phyloP scores from a whole-genome alignment of 2,888 invertebrate genomes.

The Temnothorax rugatulus region DNA sequence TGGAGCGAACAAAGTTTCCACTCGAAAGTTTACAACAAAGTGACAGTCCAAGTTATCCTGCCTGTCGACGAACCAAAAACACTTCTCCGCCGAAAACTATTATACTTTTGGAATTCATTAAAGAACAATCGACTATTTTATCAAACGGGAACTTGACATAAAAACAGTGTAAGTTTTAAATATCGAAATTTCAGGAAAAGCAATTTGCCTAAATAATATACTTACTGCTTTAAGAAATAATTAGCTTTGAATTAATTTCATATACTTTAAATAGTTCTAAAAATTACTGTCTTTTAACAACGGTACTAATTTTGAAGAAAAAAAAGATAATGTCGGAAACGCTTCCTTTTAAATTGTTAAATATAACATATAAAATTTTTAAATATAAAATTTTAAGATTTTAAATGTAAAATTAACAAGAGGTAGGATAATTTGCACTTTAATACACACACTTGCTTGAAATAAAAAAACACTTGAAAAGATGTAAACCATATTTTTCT shows the following conservation, averaged over 20 bases:
- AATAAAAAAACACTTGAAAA: background rate
- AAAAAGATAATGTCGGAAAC: background rate
- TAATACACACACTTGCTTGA: background rate
- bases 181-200: background rate
- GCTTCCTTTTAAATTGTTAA: background rate
- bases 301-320: background rate
- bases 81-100: constrained; percentile 14
- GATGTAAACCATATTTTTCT: background rate
- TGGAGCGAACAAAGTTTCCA: constrained; percentile 54
- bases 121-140: constrained; percentile 4
- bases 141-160: background rate
- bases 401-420: background rate
- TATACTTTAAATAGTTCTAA: background rate
- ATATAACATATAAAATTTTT: background rate
- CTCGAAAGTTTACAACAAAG: constrained; percentile 58
- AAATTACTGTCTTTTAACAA: background rate
- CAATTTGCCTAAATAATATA: background rate
- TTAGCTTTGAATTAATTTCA: background rate
- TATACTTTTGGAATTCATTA: constrained; percentile 39
- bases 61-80: constrained; percentile 45
- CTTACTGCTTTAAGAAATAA: background rate
- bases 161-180: constrained; percentile 2
- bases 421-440: background rate
- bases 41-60: constrained; percentile 48
- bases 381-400: background rate